Conservation (phyloP, 2,113 vertebrate species). For the Crotalus tigris region DNA sequence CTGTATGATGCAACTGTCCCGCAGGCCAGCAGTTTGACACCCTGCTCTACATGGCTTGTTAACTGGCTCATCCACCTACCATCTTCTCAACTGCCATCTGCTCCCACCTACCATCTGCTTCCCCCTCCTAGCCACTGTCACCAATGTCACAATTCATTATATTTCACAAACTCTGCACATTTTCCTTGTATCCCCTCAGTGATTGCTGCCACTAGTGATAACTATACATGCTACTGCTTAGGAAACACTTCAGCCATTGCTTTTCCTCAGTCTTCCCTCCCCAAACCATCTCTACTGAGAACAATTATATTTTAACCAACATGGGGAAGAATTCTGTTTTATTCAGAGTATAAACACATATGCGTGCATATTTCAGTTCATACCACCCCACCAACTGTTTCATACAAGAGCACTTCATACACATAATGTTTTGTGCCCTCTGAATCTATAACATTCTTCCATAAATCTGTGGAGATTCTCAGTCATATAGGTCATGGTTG, state of each 20-base stretch:
- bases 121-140: neutral
- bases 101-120: neutral
- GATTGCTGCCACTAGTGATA: neutral
- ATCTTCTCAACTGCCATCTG: neutral
- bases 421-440: neutral
- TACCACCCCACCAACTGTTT: neutral
- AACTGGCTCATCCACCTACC: neutral
- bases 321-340: neutral
- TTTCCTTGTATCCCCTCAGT: neutral
- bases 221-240: neutral
- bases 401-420: neutral
- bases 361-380: neutral
- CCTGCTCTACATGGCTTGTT: neutral
- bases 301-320: neutral
- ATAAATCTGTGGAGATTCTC: neutral
- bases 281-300: neutral
- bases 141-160: neutral
- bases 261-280: neutral
- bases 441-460: neutral
- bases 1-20: too few species aligned
- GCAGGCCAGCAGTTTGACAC: too few species aligned
- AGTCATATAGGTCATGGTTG: too few species aligned
- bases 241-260: neutral
- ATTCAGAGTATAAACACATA: neutral
- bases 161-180: neutral